Conservation (phyloP, 2,888 invertebrate species). For the Drosophila niveifrons region DNA sequence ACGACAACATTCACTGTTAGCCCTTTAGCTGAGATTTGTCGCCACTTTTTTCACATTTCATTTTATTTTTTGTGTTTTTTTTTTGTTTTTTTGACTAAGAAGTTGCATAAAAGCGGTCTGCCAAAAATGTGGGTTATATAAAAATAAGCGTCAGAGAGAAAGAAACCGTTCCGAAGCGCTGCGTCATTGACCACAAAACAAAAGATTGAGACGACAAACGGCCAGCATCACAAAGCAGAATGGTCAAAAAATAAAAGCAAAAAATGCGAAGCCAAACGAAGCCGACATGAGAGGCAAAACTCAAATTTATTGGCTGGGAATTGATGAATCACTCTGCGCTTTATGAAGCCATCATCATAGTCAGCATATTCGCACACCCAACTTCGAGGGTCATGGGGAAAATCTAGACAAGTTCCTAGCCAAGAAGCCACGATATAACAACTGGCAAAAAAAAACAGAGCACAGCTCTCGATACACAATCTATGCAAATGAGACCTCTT, state of each 20-base stretch:
- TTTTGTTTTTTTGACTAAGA: conserved; percentile 47
- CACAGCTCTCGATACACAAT: not conserved
- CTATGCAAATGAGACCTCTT: conserved; percentile 59
- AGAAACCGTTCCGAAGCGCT: conserved; percentile 52
- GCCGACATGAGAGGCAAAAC: conserved; percentile 42
- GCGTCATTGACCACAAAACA: conserved; percentile 71
- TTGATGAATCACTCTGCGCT: conserved; percentile 66
- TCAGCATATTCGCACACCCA: conserved; percentile 10
- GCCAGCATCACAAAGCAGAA: conserved; percentile 30
- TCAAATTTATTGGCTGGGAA: conserved; percentile 50
- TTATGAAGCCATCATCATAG: conserved; percentile 63
- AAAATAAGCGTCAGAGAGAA: conserved; percentile 48
- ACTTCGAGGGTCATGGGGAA: conserved; percentile 25
- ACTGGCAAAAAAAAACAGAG: not conserved
- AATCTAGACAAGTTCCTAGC: conserved; percentile 25
- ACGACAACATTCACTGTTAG: conserved; percentile 19
- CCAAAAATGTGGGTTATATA: conserved; percentile 70
- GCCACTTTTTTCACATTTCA: not conserved
- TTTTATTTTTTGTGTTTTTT: not conserved
- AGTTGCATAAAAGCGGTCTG: conserved; percentile 74
- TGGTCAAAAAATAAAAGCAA: not conserved
- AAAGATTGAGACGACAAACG: conserved; percentile 30
- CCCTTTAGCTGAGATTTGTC: conserved; percentile 26
- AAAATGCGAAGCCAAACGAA: conserved; percentile 21
- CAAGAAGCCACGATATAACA: not conserved